phyloP scores from a whole-genome alignment of 2,113 vertebrate genomes.

The Dipodomys spectabilis region DNA sequence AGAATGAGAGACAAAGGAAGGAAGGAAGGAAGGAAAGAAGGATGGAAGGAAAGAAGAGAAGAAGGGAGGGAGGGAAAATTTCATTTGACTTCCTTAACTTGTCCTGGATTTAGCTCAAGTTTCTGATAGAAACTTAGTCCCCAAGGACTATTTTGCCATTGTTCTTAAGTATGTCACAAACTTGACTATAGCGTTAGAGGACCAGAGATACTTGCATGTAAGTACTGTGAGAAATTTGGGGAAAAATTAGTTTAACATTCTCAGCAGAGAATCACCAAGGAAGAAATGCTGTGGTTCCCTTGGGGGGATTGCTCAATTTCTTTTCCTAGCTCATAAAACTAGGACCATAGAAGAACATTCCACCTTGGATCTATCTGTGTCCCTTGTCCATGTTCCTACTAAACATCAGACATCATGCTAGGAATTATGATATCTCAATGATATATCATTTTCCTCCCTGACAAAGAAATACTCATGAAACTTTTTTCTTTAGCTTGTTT shows the following conservation, averaged over 20 bases:
- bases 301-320: neutral
- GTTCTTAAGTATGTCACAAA: neutral
- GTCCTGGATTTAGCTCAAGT: neutral
- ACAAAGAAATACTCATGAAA: neutral
- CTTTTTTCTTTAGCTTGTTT: neutral
- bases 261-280: neutral
- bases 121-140: neutral
- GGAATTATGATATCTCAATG: neutral
- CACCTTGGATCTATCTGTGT: neutral
- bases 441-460: neutral
- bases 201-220: neutral
- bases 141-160: neutral
- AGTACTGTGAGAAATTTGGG: neutral
- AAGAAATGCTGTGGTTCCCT: slow-evolving; percentile 1
- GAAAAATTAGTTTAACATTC: neutral
- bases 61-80: neutral
- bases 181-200: neutral
- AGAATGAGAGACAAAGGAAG: no score
- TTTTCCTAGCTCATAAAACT: neutral
- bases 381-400: neutral
- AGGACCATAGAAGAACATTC: neutral
- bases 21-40: no score
- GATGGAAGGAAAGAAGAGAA: no score
- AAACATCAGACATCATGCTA: neutral
- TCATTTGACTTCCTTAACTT: neutral